phyloP scores from a whole-genome alignment of 2,888 invertebrate genomes.

The Theretra japonica region DNA sequence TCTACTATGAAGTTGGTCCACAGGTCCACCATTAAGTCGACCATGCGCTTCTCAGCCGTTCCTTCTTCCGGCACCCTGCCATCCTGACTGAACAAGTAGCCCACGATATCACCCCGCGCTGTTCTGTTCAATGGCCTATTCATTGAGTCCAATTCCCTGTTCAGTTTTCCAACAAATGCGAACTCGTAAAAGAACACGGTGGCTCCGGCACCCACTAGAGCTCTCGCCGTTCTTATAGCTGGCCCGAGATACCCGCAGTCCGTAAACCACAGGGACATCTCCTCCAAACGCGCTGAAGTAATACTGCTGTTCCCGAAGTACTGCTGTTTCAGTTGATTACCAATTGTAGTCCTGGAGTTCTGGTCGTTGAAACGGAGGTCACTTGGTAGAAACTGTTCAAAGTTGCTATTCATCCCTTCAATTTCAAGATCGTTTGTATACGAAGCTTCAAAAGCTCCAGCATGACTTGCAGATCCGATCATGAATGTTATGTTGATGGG shows the following conservation, averaged over 20 bases:
- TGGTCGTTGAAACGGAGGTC: conserved; percentile 58
- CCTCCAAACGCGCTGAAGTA: conserved; percentile 42
- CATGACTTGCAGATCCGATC: conserved; percentile 65
- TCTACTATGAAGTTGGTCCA: conserved; percentile 80
- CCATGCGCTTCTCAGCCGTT: conserved; percentile 49
- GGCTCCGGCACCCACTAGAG: conserved; percentile 59
- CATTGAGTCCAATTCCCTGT: conserved; percentile 70
- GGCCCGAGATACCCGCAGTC: conserved; percentile 67
- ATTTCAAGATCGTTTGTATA: conserved; percentile 49
- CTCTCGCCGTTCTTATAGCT: conserved; percentile 59
- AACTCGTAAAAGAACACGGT: conserved; percentile 85
- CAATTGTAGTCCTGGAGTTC: conserved; percentile 45
- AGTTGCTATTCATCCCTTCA: conserved; percentile 53
- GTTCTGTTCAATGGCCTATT: conserved; percentile 70
- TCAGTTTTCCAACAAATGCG: conserved; percentile 77
- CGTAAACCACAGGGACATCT: conserved; percentile 59
- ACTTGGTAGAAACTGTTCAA: conserved; percentile 55
- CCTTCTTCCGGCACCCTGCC: conserved; percentile 41
- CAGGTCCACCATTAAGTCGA: conserved; percentile 54
- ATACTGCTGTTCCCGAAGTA: conserved; percentile 62
- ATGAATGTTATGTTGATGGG: conserved; percentile 56
- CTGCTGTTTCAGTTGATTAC: conserved; percentile 50
- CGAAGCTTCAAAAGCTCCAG: conserved; percentile 62
- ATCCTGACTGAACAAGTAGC: conserved; percentile 76
- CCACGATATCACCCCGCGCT: conserved; percentile 82